A percentile compares a stretch with the other conserved stretches of the same genome.
These are phyloP conservation scores for Urophycis tenuis DNA, from an alignment of 2,797 vertebrate genomes.

Conservation along the genomic window DNA sequence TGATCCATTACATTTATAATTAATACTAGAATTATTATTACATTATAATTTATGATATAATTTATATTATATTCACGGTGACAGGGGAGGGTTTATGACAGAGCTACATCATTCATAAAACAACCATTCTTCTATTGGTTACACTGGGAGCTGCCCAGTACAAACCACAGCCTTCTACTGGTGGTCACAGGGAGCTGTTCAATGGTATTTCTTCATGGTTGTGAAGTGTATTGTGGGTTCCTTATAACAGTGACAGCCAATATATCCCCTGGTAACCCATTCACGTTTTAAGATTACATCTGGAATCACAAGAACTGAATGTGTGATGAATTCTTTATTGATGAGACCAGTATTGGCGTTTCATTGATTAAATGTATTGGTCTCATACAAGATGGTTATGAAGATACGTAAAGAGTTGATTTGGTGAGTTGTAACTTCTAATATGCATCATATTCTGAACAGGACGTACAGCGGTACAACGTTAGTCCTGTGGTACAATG, in stretches of 20 bases:
- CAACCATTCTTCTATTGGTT: neutral
- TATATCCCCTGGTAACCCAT: neutral
- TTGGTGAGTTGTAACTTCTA: neutral
- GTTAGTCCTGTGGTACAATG: neutral
- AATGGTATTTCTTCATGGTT: neutral
- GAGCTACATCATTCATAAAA: neutral
- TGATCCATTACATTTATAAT: neutral
- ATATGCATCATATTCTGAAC: too few relatives aligned
- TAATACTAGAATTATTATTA: too few relatives aligned
- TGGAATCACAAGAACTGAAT: neutral
- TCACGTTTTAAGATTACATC: neutral
- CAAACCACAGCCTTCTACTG: too few relatives aligned
- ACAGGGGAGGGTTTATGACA: neutral
- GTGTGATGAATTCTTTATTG: neutral
- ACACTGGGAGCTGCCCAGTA: neutral
- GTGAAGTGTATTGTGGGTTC: neutral
- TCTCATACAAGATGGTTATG: neutral
- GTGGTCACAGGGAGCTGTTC: too few relatives aligned
- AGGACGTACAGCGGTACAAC: neutral
- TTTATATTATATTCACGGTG: neutral
- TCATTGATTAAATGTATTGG: neutral
- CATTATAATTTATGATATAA: too few relatives aligned
- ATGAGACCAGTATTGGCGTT: neutral
- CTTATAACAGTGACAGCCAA: neutral
- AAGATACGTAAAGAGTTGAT: neutral